Percentiles rank a stretch among this genome's conserved stretches.
Conservation (phyloP, 2,113 vertebrate genomes). For the Lasiurus cinereus region DNA sequence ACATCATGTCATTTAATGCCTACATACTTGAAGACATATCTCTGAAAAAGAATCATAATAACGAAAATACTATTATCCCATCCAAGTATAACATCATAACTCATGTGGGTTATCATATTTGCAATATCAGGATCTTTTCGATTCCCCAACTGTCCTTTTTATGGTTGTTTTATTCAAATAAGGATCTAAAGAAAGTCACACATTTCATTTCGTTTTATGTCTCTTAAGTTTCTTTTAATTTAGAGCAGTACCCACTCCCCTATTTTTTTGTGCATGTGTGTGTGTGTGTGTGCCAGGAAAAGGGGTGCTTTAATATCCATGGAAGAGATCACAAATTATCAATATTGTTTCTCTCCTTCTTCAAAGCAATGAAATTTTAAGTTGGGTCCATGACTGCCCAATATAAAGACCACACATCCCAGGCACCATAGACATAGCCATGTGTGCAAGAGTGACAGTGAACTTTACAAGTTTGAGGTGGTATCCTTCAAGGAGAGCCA, state of each 20-base stretch:
- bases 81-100: neutral
- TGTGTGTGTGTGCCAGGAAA: neutral
- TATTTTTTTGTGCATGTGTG: neutral
- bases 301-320: neutral
- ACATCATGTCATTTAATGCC: neutral
- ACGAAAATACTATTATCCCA: neutral
- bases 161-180: neutral
- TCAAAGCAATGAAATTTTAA: neutral
- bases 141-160: neutral
- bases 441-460: neutral
- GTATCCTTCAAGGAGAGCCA: neutral
- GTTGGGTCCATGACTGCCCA: neutral
- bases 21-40: neutral
- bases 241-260: neutral
- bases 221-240: slow-evolving; percentile 7
- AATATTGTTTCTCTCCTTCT: neutral
- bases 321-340: neutral
- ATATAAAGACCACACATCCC: neutral
- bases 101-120: neutral
- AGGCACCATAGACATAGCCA: neutral
- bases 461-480: neutral
- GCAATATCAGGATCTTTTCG: slow-evolving; percentile 5
- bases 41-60: neutral
- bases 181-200: neutral
- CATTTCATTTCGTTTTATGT: neutral